Percentiles rank a stretch among this genome's conserved stretches.
These are phyloP conservation scores for Dicyrtoma fusca DNA, from an alignment of 2,888 invertebrate genomes.

Conservation along the genomic window DNA sequence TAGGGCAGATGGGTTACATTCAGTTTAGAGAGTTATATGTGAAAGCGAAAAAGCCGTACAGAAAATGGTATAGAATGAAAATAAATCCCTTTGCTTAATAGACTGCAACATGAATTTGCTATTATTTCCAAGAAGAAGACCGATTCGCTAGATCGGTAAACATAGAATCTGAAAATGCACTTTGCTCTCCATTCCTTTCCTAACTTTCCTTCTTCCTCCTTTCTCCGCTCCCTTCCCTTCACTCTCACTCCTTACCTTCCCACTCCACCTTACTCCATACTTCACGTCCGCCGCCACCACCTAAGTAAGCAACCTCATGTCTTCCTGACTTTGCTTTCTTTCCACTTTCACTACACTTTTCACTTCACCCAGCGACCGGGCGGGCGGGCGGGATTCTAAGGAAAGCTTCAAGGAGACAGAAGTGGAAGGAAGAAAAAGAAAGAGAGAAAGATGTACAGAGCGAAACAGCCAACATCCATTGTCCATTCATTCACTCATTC, in stretches of 20 bases:
- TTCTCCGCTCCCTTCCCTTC: constrained; percentile 29
- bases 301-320: constrained; percentile 29
- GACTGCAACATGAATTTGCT: constrained; percentile 65
- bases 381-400: neutral
- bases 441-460: constrained; percentile 34
- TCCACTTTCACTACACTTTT: constrained; percentile 35
- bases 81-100: constrained; percentile 65
- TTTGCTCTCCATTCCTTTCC: constrained; percentile 56
- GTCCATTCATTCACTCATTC: constrained; percentile 23
- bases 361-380: constrained; percentile 3
- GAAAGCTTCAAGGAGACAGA: constrained; percentile 2
- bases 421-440: constrained; percentile 24
- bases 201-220: constrained; percentile 50
- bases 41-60: constrained; percentile 31
- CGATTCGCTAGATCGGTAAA: constrained; percentile 58
- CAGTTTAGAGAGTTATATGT: constrained; percentile 23
- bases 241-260: constrained; percentile 35
- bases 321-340: constrained; percentile 48
- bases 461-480: constrained; percentile 33
- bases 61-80: constrained; percentile 61
- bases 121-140: constrained; percentile 63
- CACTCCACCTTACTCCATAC: constrained; percentile 27
- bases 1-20: constrained; percentile 30
- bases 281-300: constrained; percentile 13
- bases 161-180: constrained; percentile 57